A percentile compares a stretch with the other conserved stretches of the same genome.
phyloP scores from a whole-genome alignment of 2,888 invertebrate genomes.

The Creontiades dilutus region DNA sequence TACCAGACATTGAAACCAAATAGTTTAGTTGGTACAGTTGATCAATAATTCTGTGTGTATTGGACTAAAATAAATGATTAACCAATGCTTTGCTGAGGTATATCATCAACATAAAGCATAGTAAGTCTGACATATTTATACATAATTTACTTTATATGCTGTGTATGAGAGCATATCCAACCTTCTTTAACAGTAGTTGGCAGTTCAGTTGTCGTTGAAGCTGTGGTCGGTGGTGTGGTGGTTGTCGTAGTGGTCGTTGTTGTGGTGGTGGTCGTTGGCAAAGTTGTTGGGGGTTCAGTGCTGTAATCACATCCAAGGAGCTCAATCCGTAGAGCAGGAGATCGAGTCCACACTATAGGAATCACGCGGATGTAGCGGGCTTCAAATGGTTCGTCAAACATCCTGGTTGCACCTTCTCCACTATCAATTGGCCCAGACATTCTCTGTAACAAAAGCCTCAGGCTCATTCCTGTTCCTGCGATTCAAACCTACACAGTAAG shows the following conservation, averaged over 20 bases:
- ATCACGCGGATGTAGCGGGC: conserved; percentile 86
- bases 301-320: conserved; percentile 84
- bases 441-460: conserved; percentile 79
- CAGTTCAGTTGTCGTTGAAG: conserved; percentile 69
- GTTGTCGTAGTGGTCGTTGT: conserved; percentile 59
- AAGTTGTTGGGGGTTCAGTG: neutral
- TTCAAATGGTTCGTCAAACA: conserved; percentile 87
- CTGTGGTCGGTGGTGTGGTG: neutral
- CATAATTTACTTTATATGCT: too few species aligned
- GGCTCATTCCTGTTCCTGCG: neutral
- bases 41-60: too few species aligned
- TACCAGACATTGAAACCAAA: too few species aligned
- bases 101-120: too few species aligned
- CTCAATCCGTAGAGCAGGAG: conserved; percentile 85
- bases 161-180: neutral
- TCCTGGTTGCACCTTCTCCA: conserved; percentile 81
- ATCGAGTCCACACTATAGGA: conserved; percentile 87
- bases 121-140: too few species aligned
- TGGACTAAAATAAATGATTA: too few species aligned
- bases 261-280: conserved; percentile 69
- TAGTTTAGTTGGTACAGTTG: too few species aligned
- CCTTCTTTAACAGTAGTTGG: conserved; percentile 37
- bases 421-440: conserved; percentile 86
- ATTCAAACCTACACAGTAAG: too few species aligned
- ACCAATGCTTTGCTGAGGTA: too few species aligned